Base-by-base conservation (phyloP, 2,797 vertebrate species). In the Heliangelus exortis region DNA sequence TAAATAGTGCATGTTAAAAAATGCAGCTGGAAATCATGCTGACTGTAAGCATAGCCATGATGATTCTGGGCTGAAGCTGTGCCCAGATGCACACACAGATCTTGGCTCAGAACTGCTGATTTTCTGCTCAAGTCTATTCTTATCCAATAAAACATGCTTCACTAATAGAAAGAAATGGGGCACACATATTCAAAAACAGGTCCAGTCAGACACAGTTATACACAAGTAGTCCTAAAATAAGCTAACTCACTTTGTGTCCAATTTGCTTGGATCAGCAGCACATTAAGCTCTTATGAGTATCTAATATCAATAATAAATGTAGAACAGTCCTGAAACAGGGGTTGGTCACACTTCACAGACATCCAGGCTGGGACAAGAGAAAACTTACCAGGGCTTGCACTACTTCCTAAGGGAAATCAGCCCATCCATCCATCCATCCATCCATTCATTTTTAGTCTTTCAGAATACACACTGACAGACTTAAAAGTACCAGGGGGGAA, bases 251-350 rank as follows among this genome's bases (percentile, higher is more conserved):
- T 92, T 78, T 53, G 53, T 43, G 34, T 34, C 55, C 74, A 54
- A 54, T 87, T 86, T 86, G 77, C 85, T 96, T 92, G 76, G 33
- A 76, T 90, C 85, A 88, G 77, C 87, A 90, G 76, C 62, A 75
- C 53, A 62, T 31, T 28, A 65, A 76, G 63, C 80, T 86, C 72
- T 79, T 86, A 85, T 9, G 53, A 85, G 12, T 89, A 79, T 29
- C 62, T 65, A 71, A 47, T 58, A 87, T 83, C 45, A 91, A 84
- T 75, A 90, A 87, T 74, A 55, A 94, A 87, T 71, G 55, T 25
- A 50, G 16, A 50, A 50, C 23, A 50, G 48, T 28, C 43, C 51
- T 69, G 39, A 87, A 41, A 72, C 58, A 15, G 36, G 20, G 57
- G 36, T 62, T 51, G 66, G 63, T 66, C 62, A 34, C 11, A 50